A percentile compares a stretch with the other conserved stretches of the same genome.
These are phyloP conservation scores for Hyla sarda DNA, from an alignment of 2,113 vertebrate species.

Conservation along the genomic window DNA sequence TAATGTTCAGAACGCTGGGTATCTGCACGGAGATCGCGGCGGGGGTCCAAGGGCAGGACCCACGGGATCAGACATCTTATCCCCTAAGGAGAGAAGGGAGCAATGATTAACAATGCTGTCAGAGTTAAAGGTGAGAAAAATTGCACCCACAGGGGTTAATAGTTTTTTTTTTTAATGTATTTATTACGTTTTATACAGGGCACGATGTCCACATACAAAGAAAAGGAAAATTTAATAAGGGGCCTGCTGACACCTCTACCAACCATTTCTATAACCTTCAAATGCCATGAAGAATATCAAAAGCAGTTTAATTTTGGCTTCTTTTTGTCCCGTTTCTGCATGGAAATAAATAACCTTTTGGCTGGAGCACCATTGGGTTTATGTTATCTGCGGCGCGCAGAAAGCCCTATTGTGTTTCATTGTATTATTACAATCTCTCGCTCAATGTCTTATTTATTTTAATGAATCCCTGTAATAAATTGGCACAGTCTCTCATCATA, in stretches of 20 bases:
- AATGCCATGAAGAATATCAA: neutral
- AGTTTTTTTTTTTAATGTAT: neutral
- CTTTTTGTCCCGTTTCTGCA: neutral
- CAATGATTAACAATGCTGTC: too few species aligned
- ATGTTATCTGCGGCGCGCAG: constrained; percentile 46
- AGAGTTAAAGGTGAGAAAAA: neutral
- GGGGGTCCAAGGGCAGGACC: too few species aligned
- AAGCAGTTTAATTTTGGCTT: neutral
- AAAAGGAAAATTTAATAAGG: neutral
- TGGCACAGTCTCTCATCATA: constrained; percentile 43
- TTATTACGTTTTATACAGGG: neutral
- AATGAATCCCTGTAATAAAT: constrained; percentile 57
- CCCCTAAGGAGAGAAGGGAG: too few species aligned
- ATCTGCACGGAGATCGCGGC: too few species aligned
- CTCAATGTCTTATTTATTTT: constrained; percentile 54
- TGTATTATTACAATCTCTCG: constrained; percentile 35
- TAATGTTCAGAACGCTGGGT: too few species aligned
- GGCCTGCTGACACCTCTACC: neutral
- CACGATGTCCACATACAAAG: neutral
- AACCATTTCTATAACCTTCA: neutral
- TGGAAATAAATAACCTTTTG: constrained; percentile 24
- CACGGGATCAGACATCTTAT: too few species aligned
- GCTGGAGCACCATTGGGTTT: constrained; percentile 9
- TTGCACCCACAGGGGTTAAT: neutral
- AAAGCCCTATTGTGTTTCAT: constrained; percentile 37